These are phyloP conservation scores for Choloepus didactylus DNA, from an alignment of 2,797 vertebrate species.

Conservation along the genomic window DNA sequence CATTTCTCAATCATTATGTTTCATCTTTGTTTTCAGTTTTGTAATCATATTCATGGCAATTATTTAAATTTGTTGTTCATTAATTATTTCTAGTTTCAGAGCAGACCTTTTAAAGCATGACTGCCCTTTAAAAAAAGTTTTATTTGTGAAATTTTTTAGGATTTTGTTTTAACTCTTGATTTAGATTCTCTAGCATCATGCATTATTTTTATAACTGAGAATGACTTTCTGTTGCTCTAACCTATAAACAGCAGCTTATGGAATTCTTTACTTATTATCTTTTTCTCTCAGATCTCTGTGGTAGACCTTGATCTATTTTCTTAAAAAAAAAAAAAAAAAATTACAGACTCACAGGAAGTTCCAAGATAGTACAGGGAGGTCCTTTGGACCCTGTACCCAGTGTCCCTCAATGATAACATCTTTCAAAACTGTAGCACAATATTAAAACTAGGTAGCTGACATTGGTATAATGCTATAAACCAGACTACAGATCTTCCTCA, in stretches of 20 bases:
- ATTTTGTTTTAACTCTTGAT: neutral
- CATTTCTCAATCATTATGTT: neutral
- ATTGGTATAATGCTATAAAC: neutral
- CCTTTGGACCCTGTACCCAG: neutral
- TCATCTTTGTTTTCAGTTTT: constrained; percentile 26
- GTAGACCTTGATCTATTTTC: neutral
- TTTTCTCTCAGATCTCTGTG: neutral
- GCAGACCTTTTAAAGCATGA: neutral
- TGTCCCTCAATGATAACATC: neutral
- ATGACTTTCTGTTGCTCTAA: neutral
- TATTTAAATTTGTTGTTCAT: neutral
- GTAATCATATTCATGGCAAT: neutral
- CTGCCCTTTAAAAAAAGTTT: neutral
- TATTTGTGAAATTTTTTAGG: neutral
- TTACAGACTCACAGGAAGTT: neutral
- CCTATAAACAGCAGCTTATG: neutral
- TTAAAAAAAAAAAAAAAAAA: neutral
- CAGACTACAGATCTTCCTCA: neutral
- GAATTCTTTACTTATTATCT: neutral
- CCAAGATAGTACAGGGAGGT: neutral
- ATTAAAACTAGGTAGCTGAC: neutral
- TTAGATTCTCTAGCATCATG: neutral
- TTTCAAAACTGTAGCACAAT: neutral
- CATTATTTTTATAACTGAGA: neutral
- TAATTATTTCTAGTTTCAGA: too few species aligned